Percentiles rank a stretch among this genome's conserved stretches.
These are phyloP conservation scores for Spizaetus ornatus DNA, from an alignment of 2,113 vertebrate genomes.

Conservation along the genomic window DNA sequence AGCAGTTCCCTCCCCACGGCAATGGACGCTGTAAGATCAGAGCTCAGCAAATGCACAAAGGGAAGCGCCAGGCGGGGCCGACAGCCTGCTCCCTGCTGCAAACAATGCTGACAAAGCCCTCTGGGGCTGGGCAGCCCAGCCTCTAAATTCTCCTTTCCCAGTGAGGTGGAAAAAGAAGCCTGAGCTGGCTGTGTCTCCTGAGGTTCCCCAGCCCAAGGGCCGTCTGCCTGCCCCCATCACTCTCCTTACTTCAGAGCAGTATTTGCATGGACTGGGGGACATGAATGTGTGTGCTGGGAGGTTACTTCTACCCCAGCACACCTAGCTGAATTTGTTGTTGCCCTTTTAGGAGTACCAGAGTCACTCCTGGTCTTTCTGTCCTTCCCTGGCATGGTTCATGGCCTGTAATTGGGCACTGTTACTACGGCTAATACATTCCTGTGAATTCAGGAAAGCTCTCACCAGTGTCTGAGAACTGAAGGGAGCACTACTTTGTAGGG, in stretches of 20 bases:
- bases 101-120: background rate
- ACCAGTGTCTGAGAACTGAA: background rate
- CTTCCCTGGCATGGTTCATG: background rate
- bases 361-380: background rate
- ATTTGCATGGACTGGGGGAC: background rate
- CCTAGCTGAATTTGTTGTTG: no score
- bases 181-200: background rate
- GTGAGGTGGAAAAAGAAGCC: background rate
- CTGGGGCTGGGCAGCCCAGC: background rate
- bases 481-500: background rate
- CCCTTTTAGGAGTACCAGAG: background rate
- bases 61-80: background rate
- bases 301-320: background rate
- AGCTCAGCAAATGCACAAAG: background rate
- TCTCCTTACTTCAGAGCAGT: background rate
- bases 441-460: background rate
- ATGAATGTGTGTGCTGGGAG: fast-evolving
- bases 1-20: background rate
- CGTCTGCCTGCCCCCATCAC: background rate
- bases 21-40: background rate
- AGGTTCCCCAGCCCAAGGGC: background rate
- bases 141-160: background rate
- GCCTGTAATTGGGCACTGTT: background rate
- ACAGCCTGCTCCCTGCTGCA: background rate
- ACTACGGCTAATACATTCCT: background rate